phyloP scores from a whole-genome alignment of 1,140 invertebrate species.

The Scaptomyza pallida region DNA sequence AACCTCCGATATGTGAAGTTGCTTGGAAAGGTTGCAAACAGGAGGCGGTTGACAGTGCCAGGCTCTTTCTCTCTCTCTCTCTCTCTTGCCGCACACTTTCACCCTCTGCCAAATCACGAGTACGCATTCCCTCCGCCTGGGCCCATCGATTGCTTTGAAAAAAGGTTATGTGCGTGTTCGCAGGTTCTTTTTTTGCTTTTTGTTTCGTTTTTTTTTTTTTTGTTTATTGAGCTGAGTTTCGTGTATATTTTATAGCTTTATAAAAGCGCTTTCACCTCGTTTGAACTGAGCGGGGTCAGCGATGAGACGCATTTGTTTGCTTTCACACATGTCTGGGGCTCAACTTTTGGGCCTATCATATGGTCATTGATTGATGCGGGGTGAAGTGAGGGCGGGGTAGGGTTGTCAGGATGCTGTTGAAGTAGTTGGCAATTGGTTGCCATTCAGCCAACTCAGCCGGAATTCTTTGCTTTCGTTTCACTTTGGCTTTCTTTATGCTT shows the following conservation, averaged over 20 bases:
- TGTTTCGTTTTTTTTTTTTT: neutral
- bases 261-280: slow-evolving; percentile 67
- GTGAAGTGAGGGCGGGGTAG: neutral
- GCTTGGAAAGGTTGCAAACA: slow-evolving; percentile 61
- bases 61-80: too few species aligned
- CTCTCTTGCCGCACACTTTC: too few species aligned
- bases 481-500: slow-evolving; percentile 17
- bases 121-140: neutral
- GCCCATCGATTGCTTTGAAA: slow-evolving; percentile 26
- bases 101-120: too few species aligned
- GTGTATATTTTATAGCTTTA: slow-evolving; percentile 78
- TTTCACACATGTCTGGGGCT: slow-evolving; percentile 51
- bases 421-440: slow-evolving; percentile 63
- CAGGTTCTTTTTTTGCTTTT: slow-evolving; percentile 14
- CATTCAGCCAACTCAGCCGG: slow-evolving; percentile 51
- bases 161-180: slow-evolving; percentile 44
- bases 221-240: slow-evolving; percentile 11
- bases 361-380: slow-evolving; percentile 63
- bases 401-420: slow-evolving; percentile 26
- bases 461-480: slow-evolving; percentile 47
- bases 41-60: slow-evolving; percentile 72
- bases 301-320: slow-evolving; percentile 39
- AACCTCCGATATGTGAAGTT: slow-evolving; percentile 39
- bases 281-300: slow-evolving; percentile 57
- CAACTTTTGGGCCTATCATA: slow-evolving; percentile 61